phyloP scores from a whole-genome alignment of 2,113 vertebrate species.

The Arvicanthis niloticus region DNA sequence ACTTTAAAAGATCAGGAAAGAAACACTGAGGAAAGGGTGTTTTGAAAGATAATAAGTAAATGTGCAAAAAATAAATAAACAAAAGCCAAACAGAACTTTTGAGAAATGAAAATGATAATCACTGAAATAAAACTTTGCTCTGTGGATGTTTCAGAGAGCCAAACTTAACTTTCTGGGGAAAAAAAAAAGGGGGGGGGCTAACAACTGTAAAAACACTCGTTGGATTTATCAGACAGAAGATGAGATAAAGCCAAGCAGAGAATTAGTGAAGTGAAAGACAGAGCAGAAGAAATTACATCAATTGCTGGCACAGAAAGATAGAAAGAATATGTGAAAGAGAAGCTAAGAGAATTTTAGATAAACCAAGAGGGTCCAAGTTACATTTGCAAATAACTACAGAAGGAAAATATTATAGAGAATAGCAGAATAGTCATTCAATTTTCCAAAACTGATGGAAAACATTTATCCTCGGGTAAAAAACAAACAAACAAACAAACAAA shows the following conservation, averaged over 20 bases:
- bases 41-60: slow-evolving; percentile 44
- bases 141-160: not conserved
- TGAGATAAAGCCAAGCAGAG: slow-evolving; percentile 52
- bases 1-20: slow-evolving; percentile 32
- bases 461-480: not conserved
- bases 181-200: not conserved
- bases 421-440: not conserved
- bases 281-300: not conserved
- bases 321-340: not conserved
- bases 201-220: not conserved
- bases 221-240: not conserved
- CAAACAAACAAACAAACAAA: not conserved
- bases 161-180: not conserved
- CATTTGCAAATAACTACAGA: not conserved
- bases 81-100: slow-evolving; percentile 9
- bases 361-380: not conserved
- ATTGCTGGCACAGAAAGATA: not conserved
- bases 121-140: not conserved
- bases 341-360: not conserved
- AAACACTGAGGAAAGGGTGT: not conserved
- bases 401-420: not conserved
- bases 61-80: not conserved
- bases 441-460: not conserved
- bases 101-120: slow-evolving; percentile 21
- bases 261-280: slow-evolving; percentile 53